Conservation (phyloP, 1,140 invertebrate species). For the Drosophila dunni region DNA sequence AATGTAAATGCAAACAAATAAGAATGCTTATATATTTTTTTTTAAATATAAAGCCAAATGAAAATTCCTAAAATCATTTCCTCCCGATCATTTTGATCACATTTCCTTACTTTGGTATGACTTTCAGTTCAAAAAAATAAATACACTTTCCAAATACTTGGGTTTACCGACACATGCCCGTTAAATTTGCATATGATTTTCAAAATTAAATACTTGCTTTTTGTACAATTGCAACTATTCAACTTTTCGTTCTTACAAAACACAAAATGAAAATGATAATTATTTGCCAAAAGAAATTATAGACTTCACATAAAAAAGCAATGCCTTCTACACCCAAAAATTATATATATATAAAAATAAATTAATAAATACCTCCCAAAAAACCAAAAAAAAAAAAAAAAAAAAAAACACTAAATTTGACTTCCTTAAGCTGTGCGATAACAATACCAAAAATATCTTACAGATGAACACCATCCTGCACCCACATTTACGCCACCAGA, state of each 20-base stretch:
- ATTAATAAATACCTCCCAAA: conserved; percentile 4
- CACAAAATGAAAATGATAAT: conserved; percentile 49
- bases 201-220: conserved; percentile 49
- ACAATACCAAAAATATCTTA: conserved; percentile 87
- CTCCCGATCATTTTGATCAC: conserved; percentile 57
- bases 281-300: conserved; percentile 40
- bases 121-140: conserved; percentile 25
- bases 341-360: conserved; percentile 23
- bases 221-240: conserved; percentile 53
- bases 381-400: no score
- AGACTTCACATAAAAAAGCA: conserved; percentile 62
- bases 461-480: conserved; percentile 97
- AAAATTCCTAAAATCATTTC: conserved; percentile 54
- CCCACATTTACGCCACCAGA: conserved; percentile 98
- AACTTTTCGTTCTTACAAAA: conserved; percentile 33
- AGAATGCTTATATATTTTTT: not conserved
- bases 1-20: conserved; percentile 24
- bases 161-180: conserved; percentile 24
- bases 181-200: conserved; percentile 65
- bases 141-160: conserved; percentile 31
- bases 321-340: conserved; percentile 42
- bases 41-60: conserved; percentile 14
- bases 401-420: conserved; percentile 51
- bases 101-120: conserved; percentile 29
- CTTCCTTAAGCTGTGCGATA: conserved; percentile 68